phyloP scores from a whole-genome alignment of 2,888 invertebrate species.

The Cheilosia impressa region DNA sequence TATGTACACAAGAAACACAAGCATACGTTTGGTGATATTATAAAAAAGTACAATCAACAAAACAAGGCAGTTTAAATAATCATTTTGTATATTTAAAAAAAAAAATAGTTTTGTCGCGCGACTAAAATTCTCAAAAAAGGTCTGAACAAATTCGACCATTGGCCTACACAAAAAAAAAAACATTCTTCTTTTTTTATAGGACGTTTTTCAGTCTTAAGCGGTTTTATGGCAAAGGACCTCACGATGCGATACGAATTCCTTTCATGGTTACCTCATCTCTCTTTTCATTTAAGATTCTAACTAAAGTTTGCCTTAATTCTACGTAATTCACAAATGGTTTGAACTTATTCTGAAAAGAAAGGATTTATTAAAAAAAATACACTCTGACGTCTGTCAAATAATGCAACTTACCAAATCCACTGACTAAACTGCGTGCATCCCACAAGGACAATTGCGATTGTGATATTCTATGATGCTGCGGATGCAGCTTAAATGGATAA shows the following conservation, averaged over 20 bases:
- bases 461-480: conserved; percentile 82
- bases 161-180: conserved; percentile 54
- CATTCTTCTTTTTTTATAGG: conserved; percentile 78
- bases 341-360: conserved; percentile 54
- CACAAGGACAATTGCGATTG: conserved; percentile 83
- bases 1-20: conserved; percentile 75
- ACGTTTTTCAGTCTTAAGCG: conserved; percentile 83
- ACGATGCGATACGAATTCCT: conserved; percentile 71
- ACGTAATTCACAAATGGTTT: conserved; percentile 10
- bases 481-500: conserved; percentile 82
- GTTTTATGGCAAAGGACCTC: conserved; percentile 78
- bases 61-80: conserved; percentile 65
- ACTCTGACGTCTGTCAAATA: conserved; percentile 24
- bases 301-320: conserved; percentile 34
- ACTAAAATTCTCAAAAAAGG: conserved; percentile 63
- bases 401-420: conserved; percentile 80
- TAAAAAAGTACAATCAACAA: conserved; percentile 57
- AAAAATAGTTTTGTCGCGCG: conserved; percentile 41
- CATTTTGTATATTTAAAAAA: conserved; percentile 33
- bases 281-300: conserved; percentile 40
- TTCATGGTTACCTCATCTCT: conserved; percentile 64
- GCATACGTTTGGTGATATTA: conserved; percentile 58
- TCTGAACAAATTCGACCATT: conserved; percentile 63
- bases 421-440: conserved; percentile 83
- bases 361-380: background rate